These are phyloP conservation scores for Heliconius hermathena DNA, from an alignment of 1,140 invertebrate genomes.

Conservation along the genomic window DNA sequence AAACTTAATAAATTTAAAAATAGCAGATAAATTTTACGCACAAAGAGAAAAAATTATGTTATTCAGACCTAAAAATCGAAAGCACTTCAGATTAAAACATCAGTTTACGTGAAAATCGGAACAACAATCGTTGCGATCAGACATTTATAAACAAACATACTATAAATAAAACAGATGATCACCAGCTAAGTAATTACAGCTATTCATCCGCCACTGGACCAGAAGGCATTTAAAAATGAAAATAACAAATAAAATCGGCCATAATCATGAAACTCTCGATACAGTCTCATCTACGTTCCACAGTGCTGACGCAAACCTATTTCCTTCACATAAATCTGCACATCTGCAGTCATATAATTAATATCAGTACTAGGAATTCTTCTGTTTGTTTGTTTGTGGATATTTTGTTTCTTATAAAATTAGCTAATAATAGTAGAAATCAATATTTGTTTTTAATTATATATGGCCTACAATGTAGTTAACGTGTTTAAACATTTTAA, in stretches of 20 bases:
- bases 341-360: slow-evolving; percentile 19
- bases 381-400: not conserved
- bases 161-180: not conserved
- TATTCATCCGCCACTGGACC: not conserved
- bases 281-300: slow-evolving; percentile 30
- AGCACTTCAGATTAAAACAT: too few relatives aligned
- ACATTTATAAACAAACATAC: too few relatives aligned
- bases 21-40: too few relatives aligned
- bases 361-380: slow-evolving; percentile 2
- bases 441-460: not conserved
- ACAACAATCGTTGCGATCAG: too few relatives aligned
- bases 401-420: not conserved
- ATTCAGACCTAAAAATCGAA: too few relatives aligned
- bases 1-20: too few relatives aligned
- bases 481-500: too few relatives aligned
- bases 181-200: not conserved
- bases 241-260: slow-evolving; percentile 4
- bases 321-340: slow-evolving; percentile 25
- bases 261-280: slow-evolving; percentile 9
- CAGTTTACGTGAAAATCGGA: too few relatives aligned
- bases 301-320: slow-evolving; percentile 33
- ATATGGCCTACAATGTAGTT: not conserved
- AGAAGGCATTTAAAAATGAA: not conserved
- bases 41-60: too few relatives aligned
- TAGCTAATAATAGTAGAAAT: not conserved